Base-by-base conservation (phyloP, 1,140 invertebrate species). In the Caenorhabditis remanei region DNA sequence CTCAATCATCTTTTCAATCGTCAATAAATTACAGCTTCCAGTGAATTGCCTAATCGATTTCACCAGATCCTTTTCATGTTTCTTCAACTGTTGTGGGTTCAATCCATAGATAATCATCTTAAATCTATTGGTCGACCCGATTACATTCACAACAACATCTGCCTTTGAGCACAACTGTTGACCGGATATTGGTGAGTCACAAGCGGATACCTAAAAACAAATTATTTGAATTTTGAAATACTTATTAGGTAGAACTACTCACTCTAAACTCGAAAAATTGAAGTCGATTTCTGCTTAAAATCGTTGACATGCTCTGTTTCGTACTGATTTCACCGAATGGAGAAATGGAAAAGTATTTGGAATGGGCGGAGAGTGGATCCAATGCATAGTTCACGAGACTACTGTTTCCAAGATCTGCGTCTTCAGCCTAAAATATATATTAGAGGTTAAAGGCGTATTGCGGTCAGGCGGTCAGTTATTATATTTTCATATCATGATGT, bases 121-220 rank as follows among this genome's bases (percentile, higher is more conserved):
- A 87, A 92, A 92, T 32, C 92, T 89, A 85, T 92, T 89, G 24
- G 88, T 88, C 21, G 92, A 90, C 14, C 56, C 50, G 19, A 92
- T 87, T 6, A 90, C 71, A 56, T 90, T 90, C 16, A 92, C 88
- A 14, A 90, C 82, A 11, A 92, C 89, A 58, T 90, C 87, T n/a
- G 89, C 88, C 61, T 88, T 90, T 2, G 92, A 87, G 71, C 90
- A 92, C 19, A 92, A 46, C 53, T 85, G 86, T 71, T 90, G 75
- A 13, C 89, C 89, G 24, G 71, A 87, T 19, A 85, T 88, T 40
- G 92, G 92, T 11, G 90, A 90, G 84, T 92, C 91, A 82, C 91
- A 92, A 21, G 91, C 91, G 9, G 83, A 63, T 50, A 90, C 89
- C 83, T 87, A 56, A 87, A n/a, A 90, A 67, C 2, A 56, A 13